Percentiles rank a stretch among this genome's conserved stretches.
These are phyloP conservation scores for Hemitrygon akajei DNA, from an alignment of 2,797 vertebrate species.

Conservation along the genomic window DNA sequence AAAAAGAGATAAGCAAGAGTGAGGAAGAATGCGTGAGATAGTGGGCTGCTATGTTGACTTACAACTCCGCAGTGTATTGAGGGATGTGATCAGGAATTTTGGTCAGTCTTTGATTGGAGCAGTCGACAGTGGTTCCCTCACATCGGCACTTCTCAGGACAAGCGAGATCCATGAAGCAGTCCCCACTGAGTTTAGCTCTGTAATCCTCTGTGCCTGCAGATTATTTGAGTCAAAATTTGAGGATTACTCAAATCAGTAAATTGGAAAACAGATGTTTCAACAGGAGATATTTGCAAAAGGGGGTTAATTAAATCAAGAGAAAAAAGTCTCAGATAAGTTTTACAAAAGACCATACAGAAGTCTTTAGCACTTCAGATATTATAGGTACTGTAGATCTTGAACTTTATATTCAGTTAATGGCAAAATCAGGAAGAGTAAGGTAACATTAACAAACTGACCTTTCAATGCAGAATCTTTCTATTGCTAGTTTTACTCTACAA, in stretches of 20 bases:
- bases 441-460: slow-evolving; percentile 30
- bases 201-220: slow-evolving; percentile 92
- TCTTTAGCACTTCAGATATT: slow-evolving; percentile 28
- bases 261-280: slow-evolving; percentile 39
- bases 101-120: slow-evolving; percentile 92
- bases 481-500: slow-evolving; percentile 12
- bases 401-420: not conserved
- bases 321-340: not conserved
- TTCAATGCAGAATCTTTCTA: slow-evolving; percentile 25
- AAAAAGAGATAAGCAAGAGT: not conserved
- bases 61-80: slow-evolving; percentile 93
- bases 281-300: not conserved
- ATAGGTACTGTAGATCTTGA: not conserved
- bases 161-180: slow-evolving; percentile 92
- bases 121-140: slow-evolving; percentile 93
- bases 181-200: slow-evolving; percentile 87
- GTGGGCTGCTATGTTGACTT: slow-evolving; percentile 55
- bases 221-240: slow-evolving; percentile 54
- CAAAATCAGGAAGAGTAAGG: not conserved
- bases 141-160: slow-evolving; percentile 96
- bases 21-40: not conserved
- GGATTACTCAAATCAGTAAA: slow-evolving; percentile 47
- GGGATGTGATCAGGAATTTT: slow-evolving; percentile 94
- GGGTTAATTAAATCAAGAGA: not conserved
- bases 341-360: slow-evolving; percentile 32